Conservation (phyloP, 92 coral and sea anemone species). For the Pocillopora grandis region DNA sequence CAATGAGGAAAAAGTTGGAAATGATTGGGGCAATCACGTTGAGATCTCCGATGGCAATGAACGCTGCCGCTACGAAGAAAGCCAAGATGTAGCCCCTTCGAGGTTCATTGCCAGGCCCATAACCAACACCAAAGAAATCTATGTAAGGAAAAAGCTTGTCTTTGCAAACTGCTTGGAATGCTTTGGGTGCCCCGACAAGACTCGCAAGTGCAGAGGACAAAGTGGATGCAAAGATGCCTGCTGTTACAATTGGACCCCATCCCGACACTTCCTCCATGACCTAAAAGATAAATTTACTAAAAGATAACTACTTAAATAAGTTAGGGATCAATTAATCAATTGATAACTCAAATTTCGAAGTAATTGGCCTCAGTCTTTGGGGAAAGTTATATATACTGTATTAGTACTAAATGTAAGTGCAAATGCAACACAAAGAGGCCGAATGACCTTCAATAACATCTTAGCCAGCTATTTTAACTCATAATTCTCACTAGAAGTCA, state of each 20-base stretch:
- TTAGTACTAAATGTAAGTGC: too few relatives aligned
- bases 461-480: too few relatives aligned
- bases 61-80: conserved; percentile 79
- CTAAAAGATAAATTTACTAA: conserved; percentile 31
- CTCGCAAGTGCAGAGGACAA: conserved; percentile 99
- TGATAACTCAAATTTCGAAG: not conserved
- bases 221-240: conserved; percentile 96
- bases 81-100: conserved; percentile 88
- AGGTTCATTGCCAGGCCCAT: conserved; percentile 94
- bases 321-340: not conserved
- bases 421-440: too few relatives aligned
- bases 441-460: too few relatives aligned
- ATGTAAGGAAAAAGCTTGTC: conserved; percentile 88
- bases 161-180: conserved; percentile 94
- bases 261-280: conserved; percentile 88
- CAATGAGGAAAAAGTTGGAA: conserved; percentile 91
- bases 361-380: not conserved
- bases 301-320: not conserved
- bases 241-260: conserved; percentile 96
- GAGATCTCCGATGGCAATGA: conserved; percentile 87
- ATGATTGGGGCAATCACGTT: conserved; percentile 93
- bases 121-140: conserved; percentile 74
- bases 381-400: not conserved
- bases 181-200: conserved; percentile 96
- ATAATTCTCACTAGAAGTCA: too few relatives aligned